Conservation (phyloP, 1,140 invertebrate species). For the Drosophila ironensis region DNA sequence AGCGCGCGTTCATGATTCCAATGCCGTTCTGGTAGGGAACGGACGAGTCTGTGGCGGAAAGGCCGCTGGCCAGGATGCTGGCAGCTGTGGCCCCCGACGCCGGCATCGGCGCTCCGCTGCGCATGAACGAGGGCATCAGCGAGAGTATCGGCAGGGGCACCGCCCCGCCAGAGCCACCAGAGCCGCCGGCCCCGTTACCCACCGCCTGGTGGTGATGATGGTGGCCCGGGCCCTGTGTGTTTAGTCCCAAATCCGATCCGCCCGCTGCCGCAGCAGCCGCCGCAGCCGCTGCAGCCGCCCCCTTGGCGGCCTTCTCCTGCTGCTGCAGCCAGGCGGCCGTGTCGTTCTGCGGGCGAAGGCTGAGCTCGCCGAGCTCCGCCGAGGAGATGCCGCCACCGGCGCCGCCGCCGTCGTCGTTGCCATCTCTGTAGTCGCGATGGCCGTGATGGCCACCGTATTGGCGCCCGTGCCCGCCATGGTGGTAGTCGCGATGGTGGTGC, state of each 20-base stretch:
- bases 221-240: slow-evolving; percentile 83
- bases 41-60: slow-evolving; percentile 4
- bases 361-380: slow-evolving; percentile 63
- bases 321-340: slow-evolving; percentile 77
- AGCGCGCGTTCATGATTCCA: slow-evolving; percentile 78
- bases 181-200: slow-evolving; percentile 34
- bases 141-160: slow-evolving; percentile 82
- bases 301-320: slow-evolving; percentile 80
- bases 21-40: slow-evolving; percentile 81
- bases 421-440: slow-evolving; percentile 70
- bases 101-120: slow-evolving; percentile 83
- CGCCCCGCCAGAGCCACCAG: slow-evolving; percentile 51
- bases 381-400: slow-evolving; percentile 4
- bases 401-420: slow-evolving; percentile 65
- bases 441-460: slow-evolving; percentile 66
- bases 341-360: slow-evolving; percentile 79
- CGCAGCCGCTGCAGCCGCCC: slow-evolving; percentile 42
- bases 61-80: slow-evolving; percentile 18
- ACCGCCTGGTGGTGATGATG: slow-evolving; percentile 34
- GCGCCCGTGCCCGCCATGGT: slow-evolving; percentile 45
- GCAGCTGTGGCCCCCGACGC: slow-evolving; percentile 80
- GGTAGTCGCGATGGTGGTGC: slow-evolving; percentile 69
- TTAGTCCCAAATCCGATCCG: slow-evolving; percentile 73
- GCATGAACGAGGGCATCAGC: slow-evolving; percentile 81
- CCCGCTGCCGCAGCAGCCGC: slow-evolving; percentile 53